These are phyloP conservation scores for Austrofundulus limnaeus DNA, from an alignment of 2,113 vertebrate genomes.

Conservation along the genomic window DNA sequence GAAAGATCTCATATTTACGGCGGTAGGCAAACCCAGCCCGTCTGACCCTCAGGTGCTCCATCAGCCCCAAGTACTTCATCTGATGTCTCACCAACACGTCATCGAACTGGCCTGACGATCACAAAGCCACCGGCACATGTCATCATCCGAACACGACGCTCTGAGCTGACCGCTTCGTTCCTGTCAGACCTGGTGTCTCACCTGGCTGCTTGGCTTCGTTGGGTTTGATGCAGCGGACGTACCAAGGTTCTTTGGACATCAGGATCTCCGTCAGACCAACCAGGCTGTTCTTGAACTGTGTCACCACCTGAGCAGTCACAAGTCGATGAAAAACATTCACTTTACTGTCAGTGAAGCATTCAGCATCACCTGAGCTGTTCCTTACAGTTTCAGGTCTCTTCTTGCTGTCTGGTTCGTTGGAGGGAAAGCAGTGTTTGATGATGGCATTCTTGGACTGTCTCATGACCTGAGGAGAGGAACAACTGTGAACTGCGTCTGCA, in stretches of 20 bases:
- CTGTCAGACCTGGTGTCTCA: constrained; percentile 30
- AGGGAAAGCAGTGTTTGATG: constrained; percentile 86
- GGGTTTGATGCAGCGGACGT: constrained; percentile 95
- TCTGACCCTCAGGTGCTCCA: constrained; percentile 93
- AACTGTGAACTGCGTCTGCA: background rate
- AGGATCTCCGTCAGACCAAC: constrained; percentile 89
- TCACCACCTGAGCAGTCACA: constrained; percentile 83
- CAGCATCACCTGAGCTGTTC: background rate
- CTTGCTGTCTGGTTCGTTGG: constrained; percentile 84
- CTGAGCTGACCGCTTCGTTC: background rate
- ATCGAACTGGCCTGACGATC: constrained; percentile 86
- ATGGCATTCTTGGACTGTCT: constrained; percentile 87
- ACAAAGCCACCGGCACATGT: background rate
- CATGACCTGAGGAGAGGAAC: constrained; percentile 80
- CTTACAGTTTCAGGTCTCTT: constrained; percentile 92
- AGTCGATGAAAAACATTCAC: too few relatives aligned
- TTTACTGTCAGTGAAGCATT: background rate
- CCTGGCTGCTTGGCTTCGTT: constrained; percentile 91
- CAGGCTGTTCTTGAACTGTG: constrained; percentile 95
- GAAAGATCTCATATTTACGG: constrained; percentile 89
- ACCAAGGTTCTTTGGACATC: constrained; percentile 92
- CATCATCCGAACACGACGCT: background rate
- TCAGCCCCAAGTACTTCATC: constrained; percentile 95
- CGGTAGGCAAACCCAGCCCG: constrained; percentile 94
- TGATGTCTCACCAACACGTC: constrained; percentile 90